Base-by-base conservation (phyloP, 53 echinoderm and acorn worm species). In the Actinopyga echinites region DNA sequence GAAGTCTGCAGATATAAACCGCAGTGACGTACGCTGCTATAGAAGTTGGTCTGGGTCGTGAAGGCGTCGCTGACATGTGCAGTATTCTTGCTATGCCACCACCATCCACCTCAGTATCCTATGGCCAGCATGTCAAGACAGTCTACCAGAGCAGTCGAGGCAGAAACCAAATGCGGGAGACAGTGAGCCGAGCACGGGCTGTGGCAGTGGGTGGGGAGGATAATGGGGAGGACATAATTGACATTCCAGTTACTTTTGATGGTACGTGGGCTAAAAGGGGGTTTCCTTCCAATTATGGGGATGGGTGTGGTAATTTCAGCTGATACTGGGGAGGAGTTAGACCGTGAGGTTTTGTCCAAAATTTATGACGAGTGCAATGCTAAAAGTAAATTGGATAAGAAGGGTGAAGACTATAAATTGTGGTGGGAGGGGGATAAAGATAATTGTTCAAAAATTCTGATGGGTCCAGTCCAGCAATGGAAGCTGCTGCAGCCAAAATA, bases 291-390 rank as follows among this genome's bases (percentile, higher is more conserved):
- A 23, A 52, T 5, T 43, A 15, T 75, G 13, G 15, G 22, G n/a
- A 10, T 75, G 74, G 74, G 10, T 22, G 37, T 19, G 24, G 74
- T 34, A 35, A 29, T 69, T 82, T 6, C 61, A 52, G 57, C 40
- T 7, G 40, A 40, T 37, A 84, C 74, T 57, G 61, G 85, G 56
- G 58, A 58, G 57, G 85, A 74, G 7, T 36, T 84, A 57, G 85
- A 84, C 56, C 8, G 4, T 30, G 85, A 36, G 19, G 57, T 71
- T 2, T 12, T 74, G 7, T 74, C 74, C 22, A 84, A 52, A 54
- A 20, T 74, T 19, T 84, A 73, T 84, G 54, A 26, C 15, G 74
- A 84, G 38, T 84, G 85, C 65, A 84, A 28, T 19, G 28, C 28
- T 13, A 22, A 33, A 15, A 34, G 26, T 61, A 40, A 83, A 62